Evolutionary conservation across 2,888 invertebrate genomes (phyloP).

Genomic region (Dyspetes luteomarginatus): DNA sequence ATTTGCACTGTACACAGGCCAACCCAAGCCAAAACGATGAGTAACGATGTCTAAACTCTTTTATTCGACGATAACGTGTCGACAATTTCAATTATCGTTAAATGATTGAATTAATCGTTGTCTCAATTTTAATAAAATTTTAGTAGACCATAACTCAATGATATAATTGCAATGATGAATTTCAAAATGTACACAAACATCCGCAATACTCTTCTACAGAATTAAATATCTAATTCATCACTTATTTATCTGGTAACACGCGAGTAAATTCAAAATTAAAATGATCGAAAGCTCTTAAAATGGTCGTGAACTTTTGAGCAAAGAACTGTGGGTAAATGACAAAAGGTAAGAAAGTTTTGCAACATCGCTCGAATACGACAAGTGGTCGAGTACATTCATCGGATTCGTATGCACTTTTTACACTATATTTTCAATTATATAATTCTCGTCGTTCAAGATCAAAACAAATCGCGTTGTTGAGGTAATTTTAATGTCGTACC

Average conservation of each 20-base stretch:
- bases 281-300: background rate
- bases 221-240: too few relatives aligned
- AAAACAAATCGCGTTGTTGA: background rate
- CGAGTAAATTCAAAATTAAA: background rate
- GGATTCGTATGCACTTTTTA: background rate
- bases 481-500: slow-evolving; percentile 1
- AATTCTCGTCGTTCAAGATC: background rate
- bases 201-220: too few relatives aligned
- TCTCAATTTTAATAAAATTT: background rate
- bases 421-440: background rate
- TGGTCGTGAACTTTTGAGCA: background rate
- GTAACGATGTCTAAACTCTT: background rate
- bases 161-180: background rate
- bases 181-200: too few relatives aligned
- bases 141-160: background rate
- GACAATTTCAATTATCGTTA: background rate
- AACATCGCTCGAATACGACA: background rate
- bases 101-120: background rate
- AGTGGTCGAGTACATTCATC: background rate
- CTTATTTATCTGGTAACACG: too few relatives aligned
- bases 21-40: background rate
- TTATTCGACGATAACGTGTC: background rate
- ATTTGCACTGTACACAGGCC: slow-evolving; percentile 23
- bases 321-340: background rate
- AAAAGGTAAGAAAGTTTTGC: background rate